A percentile compares a stretch with the other conserved stretches of the same genome.
These are phyloP conservation scores for Myotis findleyi DNA, from an alignment of 2,797 vertebrate species.

Conservation along the genomic window DNA sequence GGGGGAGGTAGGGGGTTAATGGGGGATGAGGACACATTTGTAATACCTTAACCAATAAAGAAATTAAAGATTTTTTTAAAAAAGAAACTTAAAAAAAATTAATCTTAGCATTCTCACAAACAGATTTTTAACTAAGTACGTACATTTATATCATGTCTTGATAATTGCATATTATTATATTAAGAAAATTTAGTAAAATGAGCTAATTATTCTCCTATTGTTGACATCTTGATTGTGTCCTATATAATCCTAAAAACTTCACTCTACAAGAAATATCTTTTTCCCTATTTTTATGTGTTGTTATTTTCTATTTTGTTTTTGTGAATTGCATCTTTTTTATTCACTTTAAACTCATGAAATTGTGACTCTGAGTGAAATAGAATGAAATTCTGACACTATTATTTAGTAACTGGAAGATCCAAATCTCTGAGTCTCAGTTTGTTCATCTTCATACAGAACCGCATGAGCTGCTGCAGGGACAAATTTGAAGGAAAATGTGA, in stretches of 20 bases:
- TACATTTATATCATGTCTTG: neutral
- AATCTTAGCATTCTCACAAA: neutral
- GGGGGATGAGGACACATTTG: too few species aligned
- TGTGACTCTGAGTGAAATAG: neutral
- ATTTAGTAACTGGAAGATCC: neutral
- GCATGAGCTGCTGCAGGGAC: neutral
- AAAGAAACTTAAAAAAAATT: too few species aligned
- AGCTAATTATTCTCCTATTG: neutral
- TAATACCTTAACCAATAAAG: too few species aligned
- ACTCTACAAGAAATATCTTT: neutral
- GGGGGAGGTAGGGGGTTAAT: too few species aligned
- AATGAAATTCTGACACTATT: neutral
- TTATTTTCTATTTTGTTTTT: neutral
- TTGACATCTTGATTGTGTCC: neutral
- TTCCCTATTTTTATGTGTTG: neutral
- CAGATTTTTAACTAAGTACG: neutral
- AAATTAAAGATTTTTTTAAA: too few species aligned
- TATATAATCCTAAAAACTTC: neutral
- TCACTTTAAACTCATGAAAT: neutral
- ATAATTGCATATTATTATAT: neutral
- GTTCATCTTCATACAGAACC: slow-evolving; percentile 1
- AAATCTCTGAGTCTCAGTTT: neutral
- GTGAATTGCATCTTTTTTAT: neutral
- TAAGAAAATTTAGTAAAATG: neutral
- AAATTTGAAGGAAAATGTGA: neutral